Conservation (phyloP, 2,113 vertebrate genomes). For the Nyctereutes procyonoides region DNA sequence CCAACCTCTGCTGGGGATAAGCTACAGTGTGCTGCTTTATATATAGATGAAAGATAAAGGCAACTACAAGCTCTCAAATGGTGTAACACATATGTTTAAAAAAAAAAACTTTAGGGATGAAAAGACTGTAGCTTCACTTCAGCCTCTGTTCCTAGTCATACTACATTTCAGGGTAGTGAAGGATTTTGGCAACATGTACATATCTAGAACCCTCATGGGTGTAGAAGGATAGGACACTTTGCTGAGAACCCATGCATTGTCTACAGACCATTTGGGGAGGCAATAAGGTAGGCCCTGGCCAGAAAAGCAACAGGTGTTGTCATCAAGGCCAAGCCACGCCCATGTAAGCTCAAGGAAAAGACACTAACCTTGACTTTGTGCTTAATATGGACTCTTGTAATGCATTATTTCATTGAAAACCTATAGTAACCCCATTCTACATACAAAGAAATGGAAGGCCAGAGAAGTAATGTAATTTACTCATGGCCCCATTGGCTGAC, state of each 20-base stretch:
- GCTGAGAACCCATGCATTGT: background rate
- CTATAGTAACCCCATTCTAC: background rate
- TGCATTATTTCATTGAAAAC: background rate
- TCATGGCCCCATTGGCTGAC: background rate
- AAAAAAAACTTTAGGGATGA: background rate
- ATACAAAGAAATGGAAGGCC: background rate
- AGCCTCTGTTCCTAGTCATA: background rate
- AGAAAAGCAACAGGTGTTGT: background rate
- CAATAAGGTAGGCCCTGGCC: background rate
- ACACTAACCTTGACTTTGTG: background rate
- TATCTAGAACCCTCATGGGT: background rate
- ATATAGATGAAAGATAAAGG: background rate
- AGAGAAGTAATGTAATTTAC: background rate
- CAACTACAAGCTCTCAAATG: background rate
- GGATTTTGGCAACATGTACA: background rate
- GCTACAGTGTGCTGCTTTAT: background rate
- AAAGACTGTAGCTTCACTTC: background rate
- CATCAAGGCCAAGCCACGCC: background rate
- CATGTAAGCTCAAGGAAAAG: background rate
- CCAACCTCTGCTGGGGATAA: background rate
- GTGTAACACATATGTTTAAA: background rate
- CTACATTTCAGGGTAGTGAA: background rate
- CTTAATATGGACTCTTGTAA: background rate
- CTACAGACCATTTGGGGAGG: background rate
- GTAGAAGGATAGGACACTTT: background rate